Percentiles rank a stretch among this genome's conserved stretches.
Conservation (phyloP, 2,113 vertebrate species). For the Puntigrus tetrazona region DNA sequence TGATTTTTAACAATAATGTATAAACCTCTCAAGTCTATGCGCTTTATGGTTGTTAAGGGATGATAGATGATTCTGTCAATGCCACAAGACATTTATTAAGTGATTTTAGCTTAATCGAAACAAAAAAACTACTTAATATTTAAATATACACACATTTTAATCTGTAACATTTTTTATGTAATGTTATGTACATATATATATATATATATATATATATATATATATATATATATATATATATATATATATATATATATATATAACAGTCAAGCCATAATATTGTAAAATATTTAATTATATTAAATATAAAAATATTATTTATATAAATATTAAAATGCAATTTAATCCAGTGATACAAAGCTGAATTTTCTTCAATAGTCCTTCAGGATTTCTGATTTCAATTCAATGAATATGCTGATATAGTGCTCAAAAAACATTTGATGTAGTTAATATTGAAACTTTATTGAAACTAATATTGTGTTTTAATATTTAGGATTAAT, state of each 20-base stretch:
- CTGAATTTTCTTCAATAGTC: neutral
- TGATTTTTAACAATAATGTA: slow-evolving; percentile 2
- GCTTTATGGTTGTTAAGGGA: neutral
- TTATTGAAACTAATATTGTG: too few species aligned
- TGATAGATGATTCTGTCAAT: neutral
- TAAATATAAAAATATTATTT: neutral
- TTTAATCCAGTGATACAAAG: neutral
- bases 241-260: too few species aligned
- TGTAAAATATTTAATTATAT: neutral
- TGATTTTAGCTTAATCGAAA: neutral
- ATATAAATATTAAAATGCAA: neutral
- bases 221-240: too few species aligned
- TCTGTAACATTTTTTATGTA: neutral
- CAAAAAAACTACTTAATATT: neutral
- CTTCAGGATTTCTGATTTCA: neutral
- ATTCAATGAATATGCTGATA: neutral
- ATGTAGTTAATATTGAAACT: neutral
- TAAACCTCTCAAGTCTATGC: neutral
- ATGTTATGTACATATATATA: neutral
- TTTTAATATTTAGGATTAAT: neutral
- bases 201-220: too few species aligned
- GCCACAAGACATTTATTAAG: neutral
- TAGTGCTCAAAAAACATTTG: neutral
- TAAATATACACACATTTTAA: neutral
- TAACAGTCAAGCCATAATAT: too few species aligned